Conservation (phyloP, 2,797 vertebrate species). For the Euthynnus affinis region DNA sequence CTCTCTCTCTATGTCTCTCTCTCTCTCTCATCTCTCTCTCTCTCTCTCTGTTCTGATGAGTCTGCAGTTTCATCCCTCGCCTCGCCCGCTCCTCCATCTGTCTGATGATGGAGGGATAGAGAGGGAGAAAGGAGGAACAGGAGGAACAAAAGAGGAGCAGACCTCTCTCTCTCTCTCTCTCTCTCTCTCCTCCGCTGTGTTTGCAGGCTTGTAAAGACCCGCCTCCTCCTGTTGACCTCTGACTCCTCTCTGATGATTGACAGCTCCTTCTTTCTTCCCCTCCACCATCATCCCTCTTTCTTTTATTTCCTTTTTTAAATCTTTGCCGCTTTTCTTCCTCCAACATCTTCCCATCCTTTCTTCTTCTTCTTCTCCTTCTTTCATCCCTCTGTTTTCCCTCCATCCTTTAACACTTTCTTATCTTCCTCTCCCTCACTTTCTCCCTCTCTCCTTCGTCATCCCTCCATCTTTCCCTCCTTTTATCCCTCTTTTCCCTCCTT, state of each 20-base stretch:
- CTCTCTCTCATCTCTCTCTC: no score
- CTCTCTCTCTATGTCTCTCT: background rate
- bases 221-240: slow-evolving; percentile 62
- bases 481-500: no score
- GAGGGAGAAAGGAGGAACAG: background rate
- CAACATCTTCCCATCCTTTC: no score
- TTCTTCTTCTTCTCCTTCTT: background rate
- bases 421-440: no score
- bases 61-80: slow-evolving; percentile 10
- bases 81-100: background rate
- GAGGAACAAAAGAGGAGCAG: background rate
- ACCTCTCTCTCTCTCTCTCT: no score
- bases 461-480: background rate
- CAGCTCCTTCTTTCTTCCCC: slow-evolving; percentile 16
- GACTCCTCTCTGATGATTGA: slow-evolving; percentile 53
- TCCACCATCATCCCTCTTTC: no score
- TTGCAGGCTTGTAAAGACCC: slow-evolving; percentile 65
- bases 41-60: slow-evolving; percentile 28
- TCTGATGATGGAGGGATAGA: slow-evolving; percentile 28
- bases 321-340: background rate
- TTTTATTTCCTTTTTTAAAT: background rate
- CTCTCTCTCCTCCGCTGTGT: slow-evolving; percentile 47
- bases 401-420: no score
- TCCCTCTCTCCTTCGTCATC: background rate
- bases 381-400: background rate